These are phyloP conservation scores for Lagodon rhomboides DNA, from an alignment of 2,797 vertebrate genomes.

Conservation along the genomic window DNA sequence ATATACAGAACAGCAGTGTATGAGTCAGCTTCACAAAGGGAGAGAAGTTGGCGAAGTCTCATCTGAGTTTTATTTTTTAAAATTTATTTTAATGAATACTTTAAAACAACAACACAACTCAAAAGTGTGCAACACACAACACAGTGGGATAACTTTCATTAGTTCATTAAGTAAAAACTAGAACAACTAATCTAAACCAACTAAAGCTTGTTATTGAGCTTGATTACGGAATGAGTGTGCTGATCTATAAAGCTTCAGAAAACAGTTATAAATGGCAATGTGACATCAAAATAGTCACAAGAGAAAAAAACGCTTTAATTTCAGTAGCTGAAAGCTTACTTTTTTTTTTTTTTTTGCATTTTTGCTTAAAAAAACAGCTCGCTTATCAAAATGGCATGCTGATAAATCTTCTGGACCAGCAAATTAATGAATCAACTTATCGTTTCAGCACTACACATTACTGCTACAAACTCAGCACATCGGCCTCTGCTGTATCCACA, in stretches of 20 bases:
- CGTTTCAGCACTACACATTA: neutral
- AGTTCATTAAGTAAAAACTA: neutral
- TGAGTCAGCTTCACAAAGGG: conserved; percentile 26
- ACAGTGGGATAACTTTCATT: conserved; percentile 10
- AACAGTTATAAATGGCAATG: neutral
- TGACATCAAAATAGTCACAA: neutral
- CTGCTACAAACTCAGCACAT: neutral
- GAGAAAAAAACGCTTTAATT: neutral
- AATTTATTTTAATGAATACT: conserved; percentile 22
- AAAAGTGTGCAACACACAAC: neutral
- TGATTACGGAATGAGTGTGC: too few relatives aligned
- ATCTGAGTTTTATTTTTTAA: neutral
- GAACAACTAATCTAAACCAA: neutral
- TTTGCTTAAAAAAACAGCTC: neutral
- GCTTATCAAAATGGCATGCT: neutral
- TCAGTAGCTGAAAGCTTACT: neutral
- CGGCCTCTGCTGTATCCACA: neutral
- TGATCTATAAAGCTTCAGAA: neutral
- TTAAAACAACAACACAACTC: conserved; percentile 28
- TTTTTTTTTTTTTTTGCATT: too few relatives aligned
- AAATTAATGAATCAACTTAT: neutral
- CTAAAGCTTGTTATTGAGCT: too few relatives aligned
- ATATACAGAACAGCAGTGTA: conserved; percentile 5
- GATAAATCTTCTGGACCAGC: neutral
- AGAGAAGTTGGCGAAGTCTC: conserved; percentile 18